These are phyloP conservation scores for Strigamia maritima DNA, from an alignment of 2,888 invertebrate species.

Conservation along the genomic window DNA sequence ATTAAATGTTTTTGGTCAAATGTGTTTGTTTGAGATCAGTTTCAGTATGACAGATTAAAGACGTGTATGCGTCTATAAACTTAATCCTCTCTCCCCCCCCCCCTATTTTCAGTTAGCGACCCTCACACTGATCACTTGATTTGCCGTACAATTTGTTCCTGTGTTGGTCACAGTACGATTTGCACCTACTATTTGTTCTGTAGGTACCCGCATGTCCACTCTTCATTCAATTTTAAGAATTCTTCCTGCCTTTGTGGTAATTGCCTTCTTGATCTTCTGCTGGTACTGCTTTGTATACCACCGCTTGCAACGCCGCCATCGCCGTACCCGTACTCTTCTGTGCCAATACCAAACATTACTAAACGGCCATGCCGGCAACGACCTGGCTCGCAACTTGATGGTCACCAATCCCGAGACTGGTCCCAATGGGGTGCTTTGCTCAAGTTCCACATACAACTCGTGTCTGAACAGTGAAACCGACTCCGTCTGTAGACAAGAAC, in stretches of 20 bases:
- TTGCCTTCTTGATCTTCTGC: conserved; percentile 4
- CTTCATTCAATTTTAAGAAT: not conserved
- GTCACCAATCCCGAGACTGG: not conserved
- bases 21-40: too few relatives aligned
- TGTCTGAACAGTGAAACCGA: not conserved
- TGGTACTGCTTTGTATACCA: conserved; percentile 4
- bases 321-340: not conserved
- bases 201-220: not conserved
- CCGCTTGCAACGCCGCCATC: conserved; percentile 4
- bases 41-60: too few relatives aligned
- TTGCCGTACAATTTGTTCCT: too few relatives aligned
- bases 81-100: too few relatives aligned
- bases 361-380: not conserved
- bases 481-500: not conserved
- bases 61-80: too few relatives aligned
- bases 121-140: too few relatives aligned
- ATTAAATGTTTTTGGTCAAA: too few relatives aligned
- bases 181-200: not conserved
- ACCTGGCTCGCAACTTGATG: not conserved
- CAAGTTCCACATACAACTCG: not conserved
- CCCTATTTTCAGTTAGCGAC: too few relatives aligned
- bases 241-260: conserved; percentile 4
- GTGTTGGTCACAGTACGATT: too few relatives aligned
- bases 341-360: not conserved
- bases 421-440: conserved; percentile 4